Evolutionary conservation across 30 jellyfish, hydroid and myxozoan genomes (phyloP).

Genomic region (Turritopsis rubra): DNA sequence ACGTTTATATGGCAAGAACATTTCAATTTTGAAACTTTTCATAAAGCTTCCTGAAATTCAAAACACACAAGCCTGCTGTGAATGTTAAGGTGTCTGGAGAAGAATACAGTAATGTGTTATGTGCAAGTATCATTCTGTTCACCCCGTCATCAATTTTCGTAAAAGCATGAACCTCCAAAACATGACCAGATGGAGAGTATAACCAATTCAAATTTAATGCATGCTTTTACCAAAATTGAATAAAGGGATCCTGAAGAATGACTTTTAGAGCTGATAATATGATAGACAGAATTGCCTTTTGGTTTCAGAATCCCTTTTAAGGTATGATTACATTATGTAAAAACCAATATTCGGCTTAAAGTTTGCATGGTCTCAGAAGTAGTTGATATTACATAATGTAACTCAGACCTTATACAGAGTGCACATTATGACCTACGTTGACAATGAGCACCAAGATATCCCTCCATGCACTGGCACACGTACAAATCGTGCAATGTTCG

Average conservation of each 20-base stretch:
- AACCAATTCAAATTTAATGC: background rate
- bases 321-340: background rate
- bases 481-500: conserved; percentile 70
- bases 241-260: conserved; percentile 17
- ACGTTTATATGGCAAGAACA: too few species aligned
- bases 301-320: conserved; percentile 16
- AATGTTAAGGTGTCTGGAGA: background rate
- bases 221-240: conserved; percentile 5
- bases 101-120: background rate
- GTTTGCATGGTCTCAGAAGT: background rate
- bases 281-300: background rate
- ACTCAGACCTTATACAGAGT: background rate
- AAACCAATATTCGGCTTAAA: background rate
- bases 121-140: background rate
- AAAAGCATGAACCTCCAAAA: background rate
- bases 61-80: background rate
- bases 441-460: conserved; percentile 82
- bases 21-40: too few species aligned
- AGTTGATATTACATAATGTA: background rate
- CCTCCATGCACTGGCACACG: conserved; percentile 75
- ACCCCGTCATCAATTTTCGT: conserved; percentile 9
- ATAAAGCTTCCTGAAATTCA: background rate
- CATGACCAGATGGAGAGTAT: background rate
- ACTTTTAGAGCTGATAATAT: conserved; percentile 4
- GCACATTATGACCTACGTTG: conserved; percentile 60